These are phyloP conservation scores for Ericerus pela DNA, from an alignment of 1,140 invertebrate genomes.

Conservation along the genomic window DNA sequence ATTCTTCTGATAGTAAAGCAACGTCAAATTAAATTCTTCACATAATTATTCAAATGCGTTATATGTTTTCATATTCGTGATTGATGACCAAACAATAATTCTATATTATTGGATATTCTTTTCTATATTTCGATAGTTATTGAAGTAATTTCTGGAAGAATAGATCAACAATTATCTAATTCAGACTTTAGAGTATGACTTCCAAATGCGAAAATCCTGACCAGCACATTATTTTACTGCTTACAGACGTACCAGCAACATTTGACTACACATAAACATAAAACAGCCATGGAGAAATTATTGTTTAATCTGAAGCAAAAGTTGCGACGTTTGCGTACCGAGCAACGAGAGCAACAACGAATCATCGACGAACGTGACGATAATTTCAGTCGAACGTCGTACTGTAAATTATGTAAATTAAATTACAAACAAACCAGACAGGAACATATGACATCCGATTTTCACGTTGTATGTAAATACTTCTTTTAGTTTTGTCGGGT, in stretches of 20 bases:
- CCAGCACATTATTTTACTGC: too few species aligned
- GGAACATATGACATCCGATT: conserved; percentile 54
- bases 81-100: too few species aligned
- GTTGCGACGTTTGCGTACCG: conserved; percentile 10
- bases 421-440: conserved; percentile 60
- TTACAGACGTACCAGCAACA: neutral
- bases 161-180: too few species aligned
- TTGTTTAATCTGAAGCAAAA: conserved; percentile 14
- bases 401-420: conserved; percentile 58
- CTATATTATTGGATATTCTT: neutral
- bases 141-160: too few species aligned
- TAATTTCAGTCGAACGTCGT: conserved; percentile 14
- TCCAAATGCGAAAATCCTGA: too few species aligned
- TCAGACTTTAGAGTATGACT: too few species aligned
- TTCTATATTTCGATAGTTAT: neutral
- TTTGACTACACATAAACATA: conserved; percentile 4
- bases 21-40: too few species aligned
- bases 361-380: conserved; percentile 9
- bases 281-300: conserved; percentile 12
- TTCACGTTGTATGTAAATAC: conserved; percentile 36
- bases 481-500: neutral
- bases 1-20: too few species aligned
- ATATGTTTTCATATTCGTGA: too few species aligned
- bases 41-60: too few species aligned
- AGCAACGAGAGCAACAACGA: conserved; percentile 16